These are phyloP conservation scores for Limenitis camilla DNA, from an alignment of 2,888 invertebrate species.

Conservation along the genomic window DNA sequence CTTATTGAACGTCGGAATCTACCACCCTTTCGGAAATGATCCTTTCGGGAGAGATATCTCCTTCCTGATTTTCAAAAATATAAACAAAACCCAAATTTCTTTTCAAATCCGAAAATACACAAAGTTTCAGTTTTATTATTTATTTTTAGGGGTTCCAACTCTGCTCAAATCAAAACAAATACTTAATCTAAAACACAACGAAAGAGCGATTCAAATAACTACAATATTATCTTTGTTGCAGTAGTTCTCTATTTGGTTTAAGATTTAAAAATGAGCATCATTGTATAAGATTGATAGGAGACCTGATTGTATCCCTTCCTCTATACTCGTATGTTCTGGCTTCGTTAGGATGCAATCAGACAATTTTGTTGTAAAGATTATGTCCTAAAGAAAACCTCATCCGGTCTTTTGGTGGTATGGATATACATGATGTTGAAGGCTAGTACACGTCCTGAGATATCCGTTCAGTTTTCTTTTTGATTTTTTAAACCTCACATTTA, in stretches of 20 bases:
- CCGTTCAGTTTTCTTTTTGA: not conserved
- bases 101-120: too few species aligned
- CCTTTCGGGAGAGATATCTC: too few species aligned
- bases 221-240: too few species aligned
- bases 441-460: slow-evolving; percentile 20
- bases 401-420: slow-evolving; percentile 53
- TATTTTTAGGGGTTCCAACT: too few species aligned
- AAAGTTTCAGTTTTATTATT: too few species aligned
- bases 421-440: slow-evolving; percentile 37
- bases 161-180: slow-evolving; percentile 25
- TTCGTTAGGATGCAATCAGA: slow-evolving; percentile 67
- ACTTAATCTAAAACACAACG: too few species aligned
- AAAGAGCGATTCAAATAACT: too few species aligned
- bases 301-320: slow-evolving; percentile 47
- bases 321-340: slow-evolving; percentile 58
- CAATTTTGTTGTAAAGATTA: slow-evolving; percentile 73
- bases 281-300: slow-evolving; percentile 38
- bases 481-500: not conserved
- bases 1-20: too few species aligned
- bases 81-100: too few species aligned
- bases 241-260: not conserved
- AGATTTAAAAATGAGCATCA: slow-evolving; percentile 15
- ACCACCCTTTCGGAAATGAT: too few species aligned
- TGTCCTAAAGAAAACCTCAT: slow-evolving; percentile 67
- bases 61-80: too few species aligned